Evolutionary conservation across 2,113 vertebrate genomes (phyloP), one percentile per base, ranked within the genome.

Genomic region (Phrynosoma blainvillii): DNA sequence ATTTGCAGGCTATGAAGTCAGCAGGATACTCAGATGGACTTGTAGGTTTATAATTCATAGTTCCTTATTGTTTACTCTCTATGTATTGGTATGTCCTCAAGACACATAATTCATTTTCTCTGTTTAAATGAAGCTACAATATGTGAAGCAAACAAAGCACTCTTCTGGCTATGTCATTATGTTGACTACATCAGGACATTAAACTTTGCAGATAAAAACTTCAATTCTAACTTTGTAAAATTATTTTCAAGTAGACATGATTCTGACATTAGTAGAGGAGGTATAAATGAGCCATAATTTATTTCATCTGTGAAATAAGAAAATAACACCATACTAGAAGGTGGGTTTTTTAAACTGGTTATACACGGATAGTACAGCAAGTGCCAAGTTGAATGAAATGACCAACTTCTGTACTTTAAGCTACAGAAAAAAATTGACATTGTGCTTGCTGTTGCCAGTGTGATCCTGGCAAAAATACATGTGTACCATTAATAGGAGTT

Each of bases 121-220:
- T 87, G 21, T 8, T 84, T 86, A 78, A 75, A 40, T 11, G 40
- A 11, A 76, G 5, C 21, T 76, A 30, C 56, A 32, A 88, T 82
- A 84, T 71, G 2, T 78, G 74, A 91, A 85, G 2, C 2, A 90
- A 91, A 84, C 52, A 75, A n/a, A 84, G 66, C 70, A 79, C 54
- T 84, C 0, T 36, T 65, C 84, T 87, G 42, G 23, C 59, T 89
- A n/a, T 56, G 0, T 71, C 30, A 80, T 89, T 80, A 86, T 9
- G 89, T 86, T 12, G 78, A 36, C 16, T 65, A 7, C 12, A 27
- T 3, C 68, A 59, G 21, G 3, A 75, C 25, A 83, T 1, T 27
- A 70, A 88, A 77, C 42, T 11, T 4, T 79, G 5, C 3, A 81
- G 85, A 89, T 80, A 85, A 80, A 36, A n/a, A 27, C 7, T 62